Base-by-base conservation (phyloP, 2,113 vertebrate species). In the Rhizomys pruinosus region DNA sequence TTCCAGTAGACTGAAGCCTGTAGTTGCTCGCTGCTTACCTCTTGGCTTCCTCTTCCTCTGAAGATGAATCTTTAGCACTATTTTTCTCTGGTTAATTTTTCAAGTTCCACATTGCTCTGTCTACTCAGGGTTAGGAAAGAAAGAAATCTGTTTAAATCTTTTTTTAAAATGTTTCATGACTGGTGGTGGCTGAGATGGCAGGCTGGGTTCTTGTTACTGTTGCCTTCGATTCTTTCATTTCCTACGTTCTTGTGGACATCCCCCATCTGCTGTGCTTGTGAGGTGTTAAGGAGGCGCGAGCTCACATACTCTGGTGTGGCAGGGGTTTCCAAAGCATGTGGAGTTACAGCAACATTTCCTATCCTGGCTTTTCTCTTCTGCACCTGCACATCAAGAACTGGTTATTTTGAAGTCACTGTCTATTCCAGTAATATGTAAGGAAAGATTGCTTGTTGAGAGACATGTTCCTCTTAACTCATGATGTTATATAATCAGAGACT, bases 71-170 rank as follows among this genome's bases (percentile, higher is more conserved):
- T 82, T 32, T 39, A n/a, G n/a, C n/a, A n/a, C n/a, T n/a, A n/a
- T n/a, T 61, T 68, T 90, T 87, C 87, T 87, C n/a, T 55, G 64
- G 42, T 71, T 95, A 2, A 59, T 79, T 82, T 88, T 59, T 74
- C 29, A 69, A 34, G 23, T 44, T 84, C 37, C 86, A 71, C 78
- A 37, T 96, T 85, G 72, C n/a, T 55, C 74, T 95, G 22, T 63
- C 64, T 84, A 8, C n/a, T 76, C 87, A 1, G 87, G n/a, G 68
- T 84, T 94, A 57, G 39, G 96, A 93, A 22, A n/a, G n/a, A n/a
- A n/a, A n/a, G n/a, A n/a, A n/a, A n/a, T n/a, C n/a, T n/a, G n/a
- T n/a, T n/a, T n/a, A n/a, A n/a, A n/a, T n/a, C n/a, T n/a, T n/a
- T n/a, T n/a, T 88, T 22, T 92, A 69, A 76, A 73, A 68, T 87